phyloP scores from a whole-genome alignment of 2,888 invertebrate species.

The Drosophila barbarae region DNA sequence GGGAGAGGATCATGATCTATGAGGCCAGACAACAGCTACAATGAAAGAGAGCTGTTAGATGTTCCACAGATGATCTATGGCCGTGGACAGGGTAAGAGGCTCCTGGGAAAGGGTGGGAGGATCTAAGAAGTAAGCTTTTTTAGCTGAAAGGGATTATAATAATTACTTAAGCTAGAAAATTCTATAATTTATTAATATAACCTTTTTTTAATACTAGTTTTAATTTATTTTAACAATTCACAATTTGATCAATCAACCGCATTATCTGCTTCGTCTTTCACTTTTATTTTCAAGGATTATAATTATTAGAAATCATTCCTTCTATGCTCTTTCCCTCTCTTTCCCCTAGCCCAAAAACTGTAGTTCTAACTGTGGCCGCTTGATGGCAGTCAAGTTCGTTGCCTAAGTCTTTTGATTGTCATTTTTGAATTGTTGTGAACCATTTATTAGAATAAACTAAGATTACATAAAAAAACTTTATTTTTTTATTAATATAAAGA shows the following conservation, averaged over 20 bases:
- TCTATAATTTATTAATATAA: background rate
- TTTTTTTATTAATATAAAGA: no score
- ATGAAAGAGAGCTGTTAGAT: conserved; percentile 36
- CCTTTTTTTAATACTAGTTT: background rate
- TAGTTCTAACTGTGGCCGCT: no score
- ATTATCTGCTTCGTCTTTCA: background rate
- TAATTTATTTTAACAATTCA: background rate
- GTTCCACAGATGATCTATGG: conserved; percentile 38
- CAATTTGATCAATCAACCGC: no score
- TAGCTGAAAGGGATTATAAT: background rate
- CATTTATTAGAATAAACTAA: no score
- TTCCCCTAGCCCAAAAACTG: no score
- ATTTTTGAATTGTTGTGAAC: no score
- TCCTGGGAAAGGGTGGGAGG: background rate
- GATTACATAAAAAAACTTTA: no score
- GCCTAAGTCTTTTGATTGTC: no score
- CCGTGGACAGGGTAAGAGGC: background rate
- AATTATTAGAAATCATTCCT: background rate
- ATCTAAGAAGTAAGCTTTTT: background rate
- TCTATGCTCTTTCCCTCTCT: no score
- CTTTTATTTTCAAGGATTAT: background rate
- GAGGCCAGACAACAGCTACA: conserved; percentile 36
- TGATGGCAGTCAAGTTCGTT: no score
- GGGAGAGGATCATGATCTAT: conserved; percentile 37
- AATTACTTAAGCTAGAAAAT: background rate